A percentile compares a stretch with the other conserved stretches of the same genome.
Conservation (phyloP, 2,888 invertebrate genomes). For the Nephrocerus scutellatus region DNA sequence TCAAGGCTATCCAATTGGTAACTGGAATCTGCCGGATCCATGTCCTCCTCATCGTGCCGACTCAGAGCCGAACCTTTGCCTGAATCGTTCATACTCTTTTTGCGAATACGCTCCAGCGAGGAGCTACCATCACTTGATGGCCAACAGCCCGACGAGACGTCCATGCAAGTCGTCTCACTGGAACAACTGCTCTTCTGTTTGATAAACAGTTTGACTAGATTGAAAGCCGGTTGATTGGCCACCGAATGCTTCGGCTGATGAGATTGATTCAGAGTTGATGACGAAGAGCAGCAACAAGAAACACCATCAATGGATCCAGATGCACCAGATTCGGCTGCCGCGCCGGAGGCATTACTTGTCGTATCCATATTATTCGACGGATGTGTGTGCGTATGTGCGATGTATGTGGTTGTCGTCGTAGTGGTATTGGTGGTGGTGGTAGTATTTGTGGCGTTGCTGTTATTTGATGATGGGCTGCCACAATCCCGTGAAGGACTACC, state of each 20-base stretch:
- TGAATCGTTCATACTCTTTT: constrained; percentile 48
- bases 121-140: constrained; percentile 50
- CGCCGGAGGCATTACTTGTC: too few relatives aligned
- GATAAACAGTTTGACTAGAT: constrained; percentile 80
- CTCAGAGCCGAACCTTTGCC: constrained; percentile 47
- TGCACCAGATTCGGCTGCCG: constrained; percentile 15
- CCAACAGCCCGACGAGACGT: constrained; percentile 77
- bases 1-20: constrained; percentile 37
- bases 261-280: constrained; percentile 39
- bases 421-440: constrained; percentile 25
- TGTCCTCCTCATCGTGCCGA: constrained; percentile 44
- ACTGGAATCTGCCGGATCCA: constrained; percentile 23
- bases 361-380: constrained; percentile 16
- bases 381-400: constrained; percentile 30
- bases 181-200: constrained; percentile 77
- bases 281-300: constrained; percentile 14
- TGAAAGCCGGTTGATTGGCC: constrained; percentile 63
- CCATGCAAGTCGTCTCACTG: constrained; percentile 65
- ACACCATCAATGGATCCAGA: constrained; percentile 17
- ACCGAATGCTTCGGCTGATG: constrained; percentile 44
- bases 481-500: constrained; percentile 34
- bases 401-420: constrained; percentile 26
- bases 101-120: constrained; percentile 42
- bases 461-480: constrained; percentile 23
- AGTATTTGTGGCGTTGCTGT: constrained; percentile 20